These are phyloP conservation scores for Oscheius sp. DNA, from an alignment of 1,140 invertebrate species.

Conservation along the genomic window DNA sequence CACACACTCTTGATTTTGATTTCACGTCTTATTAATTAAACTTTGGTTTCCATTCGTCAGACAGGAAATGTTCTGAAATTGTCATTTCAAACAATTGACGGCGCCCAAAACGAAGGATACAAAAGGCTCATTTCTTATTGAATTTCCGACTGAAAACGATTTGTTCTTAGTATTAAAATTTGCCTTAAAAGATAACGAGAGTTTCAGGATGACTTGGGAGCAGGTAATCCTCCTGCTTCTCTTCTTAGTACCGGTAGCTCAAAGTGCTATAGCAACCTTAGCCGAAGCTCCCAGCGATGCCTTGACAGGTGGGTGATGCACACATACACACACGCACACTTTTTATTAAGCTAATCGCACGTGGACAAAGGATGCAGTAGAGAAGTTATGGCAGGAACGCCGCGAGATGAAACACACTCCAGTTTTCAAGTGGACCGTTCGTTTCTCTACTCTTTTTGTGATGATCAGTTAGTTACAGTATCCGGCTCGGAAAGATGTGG, in stretches of 20 bases:
- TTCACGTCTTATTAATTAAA: too few relatives aligned
- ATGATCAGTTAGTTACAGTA: not conserved
- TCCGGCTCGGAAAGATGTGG: not conserved
- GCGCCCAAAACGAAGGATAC: too few relatives aligned
- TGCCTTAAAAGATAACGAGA: too few relatives aligned
- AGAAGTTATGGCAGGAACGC: slow-evolving; percentile 30
- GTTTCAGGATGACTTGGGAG: too few relatives aligned
- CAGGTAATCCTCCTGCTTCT: not conserved
- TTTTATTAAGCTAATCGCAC: not conserved
- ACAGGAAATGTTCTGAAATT: too few relatives aligned
- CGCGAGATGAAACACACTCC: slow-evolving; percentile 25
- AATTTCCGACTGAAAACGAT: too few relatives aligned
- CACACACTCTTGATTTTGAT: too few relatives aligned
- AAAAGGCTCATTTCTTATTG: too few relatives aligned
- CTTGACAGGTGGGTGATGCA: not conserved
- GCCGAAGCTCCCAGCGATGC: not conserved
- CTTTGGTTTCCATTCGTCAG: too few relatives aligned
- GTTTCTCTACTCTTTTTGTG: not conserved
- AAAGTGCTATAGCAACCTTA: not conserved
- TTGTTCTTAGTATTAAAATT: too few relatives aligned
- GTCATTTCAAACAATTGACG: too few relatives aligned
- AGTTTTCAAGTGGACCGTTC: slow-evolving; percentile 3
- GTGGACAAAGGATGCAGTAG: not conserved
- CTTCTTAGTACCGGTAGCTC: not conserved
- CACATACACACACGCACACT: not conserved